These are phyloP conservation scores for Shinisaurus crocodilurus DNA, from an alignment of 2,113 vertebrate species.

Conservation along the genomic window DNA sequence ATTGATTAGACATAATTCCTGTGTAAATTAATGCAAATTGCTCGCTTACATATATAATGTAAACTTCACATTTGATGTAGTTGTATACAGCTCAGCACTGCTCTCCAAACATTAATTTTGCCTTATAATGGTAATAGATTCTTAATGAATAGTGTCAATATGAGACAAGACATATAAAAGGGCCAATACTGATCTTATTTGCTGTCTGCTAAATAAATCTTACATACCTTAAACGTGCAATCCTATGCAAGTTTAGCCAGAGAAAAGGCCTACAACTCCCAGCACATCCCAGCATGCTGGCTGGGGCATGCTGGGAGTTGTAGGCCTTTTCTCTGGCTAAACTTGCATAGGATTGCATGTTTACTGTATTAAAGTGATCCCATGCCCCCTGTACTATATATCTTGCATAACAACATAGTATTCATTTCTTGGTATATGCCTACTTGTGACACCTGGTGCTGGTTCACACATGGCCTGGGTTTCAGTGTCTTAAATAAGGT, in stretches of 20 bases:
- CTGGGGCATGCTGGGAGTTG: no score
- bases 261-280: no score
- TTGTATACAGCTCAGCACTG: neutral
- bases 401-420: neutral
- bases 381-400: no score
- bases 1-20: constrained; percentile 71
- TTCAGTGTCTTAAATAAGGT: neutral
- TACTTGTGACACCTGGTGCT: neutral
- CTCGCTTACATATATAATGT: constrained; percentile 67
- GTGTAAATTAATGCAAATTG: constrained; percentile 72
- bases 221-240: neutral
- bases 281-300: no score
- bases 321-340: no score
- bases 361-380: neutral
- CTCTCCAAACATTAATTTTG: constrained; percentile 23
- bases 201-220: neutral
- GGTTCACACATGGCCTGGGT: neutral
- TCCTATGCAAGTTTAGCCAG: no score
- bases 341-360: no score
- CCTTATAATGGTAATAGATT: constrained; percentile 10
- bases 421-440: neutral
- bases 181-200: neutral
- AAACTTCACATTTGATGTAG: constrained; percentile 57
- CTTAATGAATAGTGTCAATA: constrained; percentile 12
- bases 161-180: neutral